Conservation (phyloP, 2,888 invertebrate genomes). For the Lamellibrachia columna region DNA sequence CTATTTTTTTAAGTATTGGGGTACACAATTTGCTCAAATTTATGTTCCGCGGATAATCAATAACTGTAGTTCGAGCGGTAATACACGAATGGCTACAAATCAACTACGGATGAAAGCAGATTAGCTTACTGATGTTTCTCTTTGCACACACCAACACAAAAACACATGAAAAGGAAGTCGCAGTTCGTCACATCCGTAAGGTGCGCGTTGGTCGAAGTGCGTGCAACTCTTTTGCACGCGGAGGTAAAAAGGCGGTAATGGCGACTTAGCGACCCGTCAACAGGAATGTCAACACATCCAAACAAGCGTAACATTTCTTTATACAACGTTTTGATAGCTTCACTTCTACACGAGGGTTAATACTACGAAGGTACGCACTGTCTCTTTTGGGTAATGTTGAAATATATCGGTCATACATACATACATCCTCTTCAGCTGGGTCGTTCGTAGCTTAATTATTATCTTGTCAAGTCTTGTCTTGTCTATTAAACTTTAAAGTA, state of each 20-base stretch:
- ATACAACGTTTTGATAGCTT: neutral
- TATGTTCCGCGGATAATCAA: neutral
- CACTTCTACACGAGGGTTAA: neutral
- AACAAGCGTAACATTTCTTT: neutral
- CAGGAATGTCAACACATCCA: slow-evolving; percentile 28
- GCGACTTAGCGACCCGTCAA: slow-evolving; percentile 42
- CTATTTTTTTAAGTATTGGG: neutral
- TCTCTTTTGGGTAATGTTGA: neutral
- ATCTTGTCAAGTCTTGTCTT: too few species aligned
- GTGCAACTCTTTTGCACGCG: slow-evolving; percentile 31
- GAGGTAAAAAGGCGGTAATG: slow-evolving; percentile 37
- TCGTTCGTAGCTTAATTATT: too few species aligned
- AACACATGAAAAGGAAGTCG: slow-evolving; percentile 1
- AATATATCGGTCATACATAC: neutral
- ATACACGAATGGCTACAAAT: neutral
- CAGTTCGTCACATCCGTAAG: neutral
- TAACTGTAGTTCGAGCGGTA: neutral
- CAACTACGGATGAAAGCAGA: slow-evolving; percentile 8
- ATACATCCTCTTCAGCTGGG: too few species aligned
- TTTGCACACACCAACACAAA: slow-evolving; percentile 10
- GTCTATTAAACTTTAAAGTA: neutral
- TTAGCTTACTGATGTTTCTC: slow-evolving; percentile 5
- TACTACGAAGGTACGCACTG: neutral
- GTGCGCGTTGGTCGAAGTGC: slow-evolving; percentile 27
- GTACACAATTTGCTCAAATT: neutral